Base-by-base conservation (phyloP, 2,888 invertebrate genomes). In the Lagria hirta region DNA sequence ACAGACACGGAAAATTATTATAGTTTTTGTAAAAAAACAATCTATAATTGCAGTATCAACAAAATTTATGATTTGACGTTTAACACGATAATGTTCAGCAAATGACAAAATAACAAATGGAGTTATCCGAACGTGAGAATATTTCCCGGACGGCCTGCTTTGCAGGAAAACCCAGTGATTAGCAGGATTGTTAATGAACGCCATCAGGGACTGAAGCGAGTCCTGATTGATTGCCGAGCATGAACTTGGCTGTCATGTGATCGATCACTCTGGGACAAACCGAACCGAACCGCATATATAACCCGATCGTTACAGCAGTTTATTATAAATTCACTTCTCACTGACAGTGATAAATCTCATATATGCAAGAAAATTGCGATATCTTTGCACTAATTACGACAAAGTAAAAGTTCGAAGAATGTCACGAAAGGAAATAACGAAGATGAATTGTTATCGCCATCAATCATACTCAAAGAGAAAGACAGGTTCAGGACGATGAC, bases 391-490 rank as follows among this genome's bases (percentile, higher is more conserved):
- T 65, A 65, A 65, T 65, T 65, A 66, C 55, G 57, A 61, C 60
- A 58, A 61, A 65, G 64, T 62, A 66, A 67, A 65, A 66, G 65
- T 66, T 66, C 60, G 62, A 62, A 62, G 59, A 62, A 60, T 62
- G 68, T 68, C 66, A 66, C 57, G 61, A 59, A 60, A 60, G 60
- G 63, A 64, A 65, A 61, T 67, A 69, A 68, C 67, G 69, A 72
- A 70, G 72, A 72, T 72, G 65, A 70, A 72, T 71, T 64, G 66
- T n/a, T n/a, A 57, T 52, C 51, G 55, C 71, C n/a, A 72, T 71
- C 71, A 71, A 71, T 72, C 71, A 72, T 70, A 61, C 62, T 64
- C 57, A 62, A 61, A 37, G 38, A 35, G 27, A 34, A 45, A 45
- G 45, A 34, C 45, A 32, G 45, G 34, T 44, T 33, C 20, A 23